Percentiles rank a stretch among this genome's conserved stretches.
Conservation (phyloP, 2,113 vertebrate genomes). For the Colius striatus region DNA sequence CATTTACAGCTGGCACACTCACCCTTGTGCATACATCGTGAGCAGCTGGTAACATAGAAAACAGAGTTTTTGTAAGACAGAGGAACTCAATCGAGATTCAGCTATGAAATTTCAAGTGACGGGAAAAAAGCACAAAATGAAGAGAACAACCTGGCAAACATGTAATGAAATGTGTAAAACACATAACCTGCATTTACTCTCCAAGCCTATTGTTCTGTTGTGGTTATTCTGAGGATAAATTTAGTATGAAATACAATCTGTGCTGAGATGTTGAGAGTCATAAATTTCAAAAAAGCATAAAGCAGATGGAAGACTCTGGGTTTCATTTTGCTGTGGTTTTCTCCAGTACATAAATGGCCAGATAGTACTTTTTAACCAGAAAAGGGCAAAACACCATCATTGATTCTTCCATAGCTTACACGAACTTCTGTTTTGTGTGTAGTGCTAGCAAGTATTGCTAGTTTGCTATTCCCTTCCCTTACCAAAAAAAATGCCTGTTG, state of each 20-base stretch:
- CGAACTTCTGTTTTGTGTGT: not conserved
- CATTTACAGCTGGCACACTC: slow-evolving; percentile 72
- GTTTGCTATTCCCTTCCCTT: not conserved
- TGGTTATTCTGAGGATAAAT: not conserved
- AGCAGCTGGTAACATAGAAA: slow-evolving; percentile 74
- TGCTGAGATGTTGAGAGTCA: not conserved
- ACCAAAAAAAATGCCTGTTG: not conserved
- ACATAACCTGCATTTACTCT: not conserved
- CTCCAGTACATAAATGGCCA: not conserved
- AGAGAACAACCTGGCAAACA: not conserved
- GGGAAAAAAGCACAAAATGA: not conserved
- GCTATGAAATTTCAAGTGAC: slow-evolving; percentile 14
- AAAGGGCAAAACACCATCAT: not conserved
- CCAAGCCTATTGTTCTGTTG: not conserved
- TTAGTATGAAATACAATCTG: not conserved
- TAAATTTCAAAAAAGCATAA: not conserved
- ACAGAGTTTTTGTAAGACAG: slow-evolving; percentile 29
- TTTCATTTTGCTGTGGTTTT: not conserved
- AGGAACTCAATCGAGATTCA: not conserved
- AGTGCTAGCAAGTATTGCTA: not conserved
- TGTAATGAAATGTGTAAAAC: not conserved
- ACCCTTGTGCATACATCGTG: slow-evolving; percentile 44
- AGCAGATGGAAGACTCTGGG: not conserved
- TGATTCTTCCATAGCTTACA: not conserved
- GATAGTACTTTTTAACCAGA: not conserved